Conservation (phyloP, 2,113 vertebrate genomes). For the Thamnophis sirtalis region DNA sequence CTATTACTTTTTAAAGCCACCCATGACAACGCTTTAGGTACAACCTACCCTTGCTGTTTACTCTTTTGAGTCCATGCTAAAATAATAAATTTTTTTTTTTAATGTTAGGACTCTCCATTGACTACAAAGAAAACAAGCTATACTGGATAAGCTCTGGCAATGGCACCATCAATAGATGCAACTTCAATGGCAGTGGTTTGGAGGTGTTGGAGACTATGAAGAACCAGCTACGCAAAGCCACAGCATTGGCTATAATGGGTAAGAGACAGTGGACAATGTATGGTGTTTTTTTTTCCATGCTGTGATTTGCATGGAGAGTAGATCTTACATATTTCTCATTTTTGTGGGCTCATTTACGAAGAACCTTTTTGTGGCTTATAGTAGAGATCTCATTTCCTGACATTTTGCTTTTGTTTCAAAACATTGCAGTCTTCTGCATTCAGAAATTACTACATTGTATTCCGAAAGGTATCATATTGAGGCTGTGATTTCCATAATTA, state of each 20-base stretch:
- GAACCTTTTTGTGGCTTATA: background rate
- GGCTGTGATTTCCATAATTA: background rate
- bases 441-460: background rate
- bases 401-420: background rate
- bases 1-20: background rate
- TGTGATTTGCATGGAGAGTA: background rate
- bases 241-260: slow-evolving; percentile 94
- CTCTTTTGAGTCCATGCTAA: background rate
- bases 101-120: slow-evolving; percentile 84
- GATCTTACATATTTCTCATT: too few relatives aligned
- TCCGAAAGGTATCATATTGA: background rate
- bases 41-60: background rate
- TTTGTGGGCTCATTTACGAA: background rate
- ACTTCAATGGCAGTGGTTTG: slow-evolving; percentile 79
- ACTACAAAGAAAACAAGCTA: slow-evolving; percentile 82
- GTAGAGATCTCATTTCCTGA: background rate
- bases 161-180: slow-evolving; percentile 84
- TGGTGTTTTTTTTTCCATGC: accelerated
- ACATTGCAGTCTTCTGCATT: background rate
- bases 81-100: background rate
- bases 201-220: slow-evolving; percentile 77
- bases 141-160: slow-evolving; percentile 96
- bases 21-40: background rate
- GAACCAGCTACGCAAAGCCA: slow-evolving; percentile 86
- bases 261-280: slow-evolving; percentile 40